Percentiles rank a stretch among this genome's conserved stretches.
Conservation (phyloP, 1,140 invertebrate species). For the Oreohelix idahoensis region DNA sequence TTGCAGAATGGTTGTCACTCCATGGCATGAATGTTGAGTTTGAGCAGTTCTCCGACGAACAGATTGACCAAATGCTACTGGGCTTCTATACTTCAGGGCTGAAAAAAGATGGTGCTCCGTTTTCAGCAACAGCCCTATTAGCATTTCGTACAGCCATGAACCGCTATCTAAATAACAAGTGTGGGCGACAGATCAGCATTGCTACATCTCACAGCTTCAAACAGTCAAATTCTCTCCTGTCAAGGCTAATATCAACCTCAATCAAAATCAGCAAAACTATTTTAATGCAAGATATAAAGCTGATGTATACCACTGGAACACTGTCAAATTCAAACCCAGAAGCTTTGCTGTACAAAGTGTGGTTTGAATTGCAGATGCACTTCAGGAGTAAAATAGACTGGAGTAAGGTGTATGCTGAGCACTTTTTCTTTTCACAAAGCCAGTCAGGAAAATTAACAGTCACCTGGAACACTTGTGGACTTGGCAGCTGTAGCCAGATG, state of each 20-base stretch:
- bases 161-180: slow-evolving; percentile 17
- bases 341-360: slow-evolving; percentile 44
- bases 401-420: slow-evolving; percentile 29
- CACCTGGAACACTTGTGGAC: slow-evolving; percentile 35
- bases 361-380: slow-evolving; percentile 48
- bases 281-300: slow-evolving; percentile 13
- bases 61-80: slow-evolving; percentile 31
- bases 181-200: slow-evolving; percentile 24
- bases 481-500: slow-evolving; percentile 27
- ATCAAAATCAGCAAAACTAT: slow-evolving; percentile 30
- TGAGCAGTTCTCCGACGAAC: slow-evolving; percentile 32
- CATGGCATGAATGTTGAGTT: slow-evolving; percentile 34
- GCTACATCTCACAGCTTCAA: slow-evolving; percentile 30
- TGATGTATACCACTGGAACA: slow-evolving; percentile 31
- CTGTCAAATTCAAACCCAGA: slow-evolving; percentile 34
- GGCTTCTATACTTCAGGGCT: slow-evolving; percentile 35
- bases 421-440: slow-evolving; percentile 33
- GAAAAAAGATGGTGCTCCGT: slow-evolving; percentile 43
- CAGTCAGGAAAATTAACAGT: not conserved
- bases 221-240: slow-evolving; percentile 30
- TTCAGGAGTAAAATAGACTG: slow-evolving; percentile 38
- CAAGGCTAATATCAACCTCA: slow-evolving; percentile 8
- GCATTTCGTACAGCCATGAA: slow-evolving; percentile 37
- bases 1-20: slow-evolving; percentile 30
- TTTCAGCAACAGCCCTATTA: slow-evolving; percentile 33